phyloP scores from a whole-genome alignment of 1,140 invertebrate species.

The Arion vulgaris region DNA sequence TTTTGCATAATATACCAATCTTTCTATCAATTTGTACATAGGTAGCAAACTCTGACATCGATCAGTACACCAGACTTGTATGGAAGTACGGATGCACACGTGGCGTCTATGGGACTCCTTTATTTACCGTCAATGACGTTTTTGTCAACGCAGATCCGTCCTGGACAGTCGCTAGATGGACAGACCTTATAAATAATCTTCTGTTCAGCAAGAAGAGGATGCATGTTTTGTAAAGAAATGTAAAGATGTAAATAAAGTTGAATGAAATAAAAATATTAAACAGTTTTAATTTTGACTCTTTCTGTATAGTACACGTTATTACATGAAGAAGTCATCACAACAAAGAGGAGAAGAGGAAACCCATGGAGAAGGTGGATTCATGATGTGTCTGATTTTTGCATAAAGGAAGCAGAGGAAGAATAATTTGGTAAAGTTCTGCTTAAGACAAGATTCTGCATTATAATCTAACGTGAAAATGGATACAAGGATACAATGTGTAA shows the following conservation, averaged over 20 bases:
- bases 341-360: too few relatives aligned
- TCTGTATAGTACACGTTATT: too few relatives aligned
- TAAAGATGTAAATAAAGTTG: not conserved
- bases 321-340: too few relatives aligned
- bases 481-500: too few relatives aligned
- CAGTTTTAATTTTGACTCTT: not conserved
- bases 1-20: not conserved
- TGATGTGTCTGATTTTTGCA: too few relatives aligned
- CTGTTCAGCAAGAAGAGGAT: not conserved
- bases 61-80: constrained; percentile 46
- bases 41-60: constrained; percentile 17
- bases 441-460: too few relatives aligned
- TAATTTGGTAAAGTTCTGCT: too few relatives aligned
- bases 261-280: not conserved
- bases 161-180: constrained; percentile 54
- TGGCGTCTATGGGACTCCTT: constrained; percentile 56
- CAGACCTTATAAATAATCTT: constrained; percentile 50
- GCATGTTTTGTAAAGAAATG: not conserved
- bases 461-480: too few relatives aligned
- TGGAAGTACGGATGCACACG: constrained; percentile 61
- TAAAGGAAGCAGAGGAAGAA: too few relatives aligned
- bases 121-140: constrained; percentile 61
- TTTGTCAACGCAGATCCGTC: constrained; percentile 44
- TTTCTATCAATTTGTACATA: not conserved
- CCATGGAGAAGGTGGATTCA: too few relatives aligned